Conservation (phyloP, 2,113 vertebrate species). For the Vulpes lagopus region DNA sequence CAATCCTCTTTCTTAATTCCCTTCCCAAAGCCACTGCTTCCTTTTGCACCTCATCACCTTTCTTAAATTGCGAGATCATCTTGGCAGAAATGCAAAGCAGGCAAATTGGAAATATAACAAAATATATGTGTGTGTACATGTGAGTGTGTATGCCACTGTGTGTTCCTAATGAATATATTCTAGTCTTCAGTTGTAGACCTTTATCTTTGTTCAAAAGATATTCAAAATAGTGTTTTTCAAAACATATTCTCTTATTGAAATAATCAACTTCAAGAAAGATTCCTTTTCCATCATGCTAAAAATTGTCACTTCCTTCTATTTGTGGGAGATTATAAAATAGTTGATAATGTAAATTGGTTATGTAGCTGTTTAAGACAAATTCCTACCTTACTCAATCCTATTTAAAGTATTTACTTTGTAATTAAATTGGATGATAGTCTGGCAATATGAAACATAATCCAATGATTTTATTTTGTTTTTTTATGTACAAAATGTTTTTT, state of each 20-base stretch:
- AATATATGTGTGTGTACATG: not conserved
- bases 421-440: slow-evolving; percentile 82
- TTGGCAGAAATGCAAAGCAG: not conserved
- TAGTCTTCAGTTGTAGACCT: not conserved
- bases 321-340: slow-evolving; percentile 72
- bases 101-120: slow-evolving; percentile 26
- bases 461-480: slow-evolving; percentile 87
- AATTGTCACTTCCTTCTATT: slow-evolving; percentile 34
- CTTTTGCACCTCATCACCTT: not conserved
- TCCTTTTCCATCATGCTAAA: slow-evolving; percentile 5
- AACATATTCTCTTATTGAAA: slow-evolving; percentile 41
- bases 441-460: slow-evolving; percentile 84
- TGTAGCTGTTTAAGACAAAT: slow-evolving; percentile 79
- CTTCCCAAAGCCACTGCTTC: not conserved
- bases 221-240: slow-evolving; percentile 36
- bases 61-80: not conserved
- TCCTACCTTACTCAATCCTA: slow-evolving; percentile 73
- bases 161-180: not conserved
- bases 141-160: not conserved
- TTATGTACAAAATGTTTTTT: slow-evolving; percentile 87
- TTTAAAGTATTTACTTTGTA: slow-evolving; percentile 83
- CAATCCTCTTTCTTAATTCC: not conserved
- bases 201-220: slow-evolving; percentile 47
- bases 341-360: slow-evolving; percentile 72
- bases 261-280: not conserved